These are phyloP conservation scores for Drosophila parvula DNA, from an alignment of 1,140 invertebrate species.

Conservation along the genomic window DNA sequence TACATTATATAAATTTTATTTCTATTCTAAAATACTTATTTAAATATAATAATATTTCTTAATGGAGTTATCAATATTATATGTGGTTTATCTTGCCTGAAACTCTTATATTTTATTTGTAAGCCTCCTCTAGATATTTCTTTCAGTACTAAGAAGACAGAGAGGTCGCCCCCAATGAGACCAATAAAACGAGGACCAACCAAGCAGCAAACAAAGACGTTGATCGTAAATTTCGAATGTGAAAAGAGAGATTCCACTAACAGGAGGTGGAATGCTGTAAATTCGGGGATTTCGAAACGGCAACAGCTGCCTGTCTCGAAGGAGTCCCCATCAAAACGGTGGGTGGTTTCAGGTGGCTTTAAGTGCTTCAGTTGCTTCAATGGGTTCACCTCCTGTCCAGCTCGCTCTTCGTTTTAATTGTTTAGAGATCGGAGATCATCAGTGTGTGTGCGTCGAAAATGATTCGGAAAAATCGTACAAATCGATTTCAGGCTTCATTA, in stretches of 20 bases:
- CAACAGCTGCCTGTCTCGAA: constrained; percentile 62
- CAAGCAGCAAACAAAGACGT: constrained; percentile 54
- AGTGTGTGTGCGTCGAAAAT: constrained; percentile 3
- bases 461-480: constrained; percentile 52
- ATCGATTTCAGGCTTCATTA: constrained; percentile 82
- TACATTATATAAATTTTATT: too few species aligned
- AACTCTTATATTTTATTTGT: background rate
- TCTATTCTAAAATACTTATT: background rate
- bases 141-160: constrained; percentile 27
- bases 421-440: constrained; percentile 24
- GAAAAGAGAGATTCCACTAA: constrained; percentile 32
- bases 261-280: constrained; percentile 59
- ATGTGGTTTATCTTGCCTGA: rapidly evolving
- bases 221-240: constrained; percentile 73
- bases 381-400: background rate
- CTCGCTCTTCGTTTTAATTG: background rate
- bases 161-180: constrained; percentile 10
- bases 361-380: constrained; percentile 12
- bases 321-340: constrained; percentile 2
- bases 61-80: background rate
- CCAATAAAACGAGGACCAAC: constrained; percentile 57
- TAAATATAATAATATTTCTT: background rate
- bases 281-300: constrained; percentile 74
- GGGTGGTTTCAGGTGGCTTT: constrained; percentile 49
- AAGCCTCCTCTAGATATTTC: background rate